Conservation (phyloP, 2,888 invertebrate genomes). For the Agapostemon virescens region DNA sequence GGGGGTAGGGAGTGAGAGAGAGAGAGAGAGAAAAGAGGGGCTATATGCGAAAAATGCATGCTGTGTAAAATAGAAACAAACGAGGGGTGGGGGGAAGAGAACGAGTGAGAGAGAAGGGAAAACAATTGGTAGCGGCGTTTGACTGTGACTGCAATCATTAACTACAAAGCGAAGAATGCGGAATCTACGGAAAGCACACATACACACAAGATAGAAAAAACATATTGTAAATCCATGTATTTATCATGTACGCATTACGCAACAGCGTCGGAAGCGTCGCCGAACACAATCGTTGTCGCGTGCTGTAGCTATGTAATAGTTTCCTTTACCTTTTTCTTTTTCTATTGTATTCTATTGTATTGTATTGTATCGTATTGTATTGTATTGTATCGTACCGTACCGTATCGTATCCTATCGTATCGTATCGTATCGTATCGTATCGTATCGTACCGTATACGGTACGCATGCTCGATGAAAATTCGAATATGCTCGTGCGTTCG, state of each 20-base stretch:
- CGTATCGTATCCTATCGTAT: constrained; percentile 24
- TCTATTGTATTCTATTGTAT: constrained; percentile 7
- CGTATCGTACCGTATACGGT: constrained; percentile 34
- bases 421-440: neutral
- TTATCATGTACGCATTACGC: constrained; percentile 43
- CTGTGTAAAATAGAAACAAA: constrained; percentile 52
- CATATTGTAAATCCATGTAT: constrained; percentile 55
- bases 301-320: constrained; percentile 50
- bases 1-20: neutral
- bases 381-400: neutral
- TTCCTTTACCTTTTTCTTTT: constrained; percentile 50
- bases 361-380: neutral
- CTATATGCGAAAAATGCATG: constrained; percentile 61
- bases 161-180: constrained; percentile 64
- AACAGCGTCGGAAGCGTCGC: constrained; percentile 37
- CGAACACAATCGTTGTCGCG: constrained; percentile 52
- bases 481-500: constrained; percentile 25
- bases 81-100: neutral
- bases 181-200: constrained; percentile 54
- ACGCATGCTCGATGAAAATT: constrained; percentile 25
- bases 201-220: constrained; percentile 40
- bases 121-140: constrained; percentile 66
- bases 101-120: neutral
- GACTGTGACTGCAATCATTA: constrained; percentile 80
- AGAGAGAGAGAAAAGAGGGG: constrained; percentile 45